These are phyloP conservation scores for Abrostola triplasia DNA, from an alignment of 2,888 invertebrate genomes.

Conservation along the genomic window DNA sequence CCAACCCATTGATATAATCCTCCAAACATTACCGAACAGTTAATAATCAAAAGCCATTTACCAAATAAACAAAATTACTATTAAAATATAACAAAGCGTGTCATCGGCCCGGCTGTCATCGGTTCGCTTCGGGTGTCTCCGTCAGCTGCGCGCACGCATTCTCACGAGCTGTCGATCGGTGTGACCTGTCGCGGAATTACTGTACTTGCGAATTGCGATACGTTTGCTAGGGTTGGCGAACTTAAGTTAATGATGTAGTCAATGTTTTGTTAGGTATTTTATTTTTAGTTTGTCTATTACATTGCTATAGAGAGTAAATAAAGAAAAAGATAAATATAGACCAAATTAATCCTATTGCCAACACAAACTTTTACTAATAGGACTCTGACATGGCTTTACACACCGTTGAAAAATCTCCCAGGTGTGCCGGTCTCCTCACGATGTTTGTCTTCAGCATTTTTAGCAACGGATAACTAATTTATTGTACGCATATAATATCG, in stretches of 20 bases:
- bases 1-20: constrained; percentile 23
- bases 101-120: constrained; percentile 54
- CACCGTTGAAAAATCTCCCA: no score
- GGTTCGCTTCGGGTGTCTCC: constrained; percentile 45
- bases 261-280: no score
- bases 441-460: no score
- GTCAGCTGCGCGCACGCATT: constrained; percentile 57
- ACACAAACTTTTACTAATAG: no score
- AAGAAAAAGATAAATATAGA: no score
- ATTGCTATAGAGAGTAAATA: no score
- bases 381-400: no score
- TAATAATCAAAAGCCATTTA: constrained; percentile 49
- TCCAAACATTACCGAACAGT: constrained; percentile 20
- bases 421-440: no score
- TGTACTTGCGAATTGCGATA: constrained; percentile 52
- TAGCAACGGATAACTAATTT: no score
- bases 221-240: constrained; percentile 40
- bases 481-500: no score
- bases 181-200: constrained; percentile 54
- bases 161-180: constrained; percentile 54
- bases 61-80: constrained; percentile 47
- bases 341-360: no score
- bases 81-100: constrained; percentile 46
- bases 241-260: neutral
- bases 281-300: no score